These are phyloP conservation scores for Sebastes oblongus DNA, from an alignment of 2,797 vertebrate species.

Conservation along the genomic window DNA sequence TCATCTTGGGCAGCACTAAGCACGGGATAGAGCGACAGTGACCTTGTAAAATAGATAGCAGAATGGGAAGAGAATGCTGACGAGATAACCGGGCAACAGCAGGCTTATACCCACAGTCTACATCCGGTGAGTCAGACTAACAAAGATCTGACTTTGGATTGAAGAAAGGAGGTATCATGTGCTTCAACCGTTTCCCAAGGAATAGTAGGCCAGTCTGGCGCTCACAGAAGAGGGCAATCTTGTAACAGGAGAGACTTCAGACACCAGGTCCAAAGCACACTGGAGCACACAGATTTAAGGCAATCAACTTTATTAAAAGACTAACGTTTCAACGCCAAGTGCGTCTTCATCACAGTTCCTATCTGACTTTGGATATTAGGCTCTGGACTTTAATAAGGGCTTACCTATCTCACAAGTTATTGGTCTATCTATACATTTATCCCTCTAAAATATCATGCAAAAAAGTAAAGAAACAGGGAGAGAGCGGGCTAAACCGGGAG, in stretches of 20 bases:
- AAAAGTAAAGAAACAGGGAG: background rate
- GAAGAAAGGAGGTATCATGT: too few species aligned
- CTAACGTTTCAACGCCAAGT: too few species aligned
- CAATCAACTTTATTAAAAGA: too few species aligned
- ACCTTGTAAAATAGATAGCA: background rate
- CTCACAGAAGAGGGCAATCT: too few species aligned
- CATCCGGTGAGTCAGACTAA: background rate
- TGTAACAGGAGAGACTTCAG: too few species aligned
- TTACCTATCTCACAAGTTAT: background rate
- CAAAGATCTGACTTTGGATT: background rate
- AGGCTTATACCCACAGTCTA: background rate
- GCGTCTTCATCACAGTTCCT: too few species aligned
- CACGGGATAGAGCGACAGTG: background rate
- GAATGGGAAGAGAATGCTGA: background rate
- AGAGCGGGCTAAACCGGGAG: background rate
- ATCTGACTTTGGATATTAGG: background rate
- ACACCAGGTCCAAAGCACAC: too few species aligned
- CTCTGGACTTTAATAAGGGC: background rate
- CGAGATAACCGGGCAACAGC: background rate
- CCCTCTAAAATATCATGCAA: background rate
- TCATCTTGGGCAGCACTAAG: background rate
- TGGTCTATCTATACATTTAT: background rate
- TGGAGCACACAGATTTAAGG: too few species aligned
- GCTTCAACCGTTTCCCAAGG: too few species aligned
- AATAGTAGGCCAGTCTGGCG: too few species aligned